A percentile compares a stretch with the other conserved stretches of the same genome.
Evolutionary conservation across 2,797 vertebrate species (phyloP).

Genomic region (Bucorvus abyssinicus): DNA sequence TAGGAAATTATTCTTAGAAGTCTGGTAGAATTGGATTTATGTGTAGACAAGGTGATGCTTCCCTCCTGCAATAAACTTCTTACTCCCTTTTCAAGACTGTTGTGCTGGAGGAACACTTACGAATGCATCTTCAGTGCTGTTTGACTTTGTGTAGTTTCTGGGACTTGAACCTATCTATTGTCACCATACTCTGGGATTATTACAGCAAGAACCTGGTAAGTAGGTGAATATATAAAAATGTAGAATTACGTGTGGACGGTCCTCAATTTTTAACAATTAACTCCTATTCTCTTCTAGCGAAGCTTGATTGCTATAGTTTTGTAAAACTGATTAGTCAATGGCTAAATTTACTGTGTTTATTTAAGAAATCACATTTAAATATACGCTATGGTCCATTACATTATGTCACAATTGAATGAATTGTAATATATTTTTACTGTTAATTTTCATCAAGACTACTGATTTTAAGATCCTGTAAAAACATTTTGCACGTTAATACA

Average conservation of each 20-base stretch:
- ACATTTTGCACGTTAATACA: neutral
- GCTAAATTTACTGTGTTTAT: neutral
- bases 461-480: neutral
- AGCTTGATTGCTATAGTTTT: neutral
- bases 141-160: constrained; percentile 87
- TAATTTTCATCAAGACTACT: neutral
- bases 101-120: constrained; percentile 87
- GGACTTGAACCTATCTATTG: constrained; percentile 82
- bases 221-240: neutral
- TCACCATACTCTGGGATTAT: constrained; percentile 92
- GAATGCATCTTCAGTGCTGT: constrained; percentile 93
- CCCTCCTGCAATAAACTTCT: neutral
- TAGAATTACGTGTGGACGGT: neutral
- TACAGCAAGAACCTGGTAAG: constrained; percentile 94
- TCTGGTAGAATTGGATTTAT: neutral
- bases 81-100: constrained; percentile 70
- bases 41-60: neutral
- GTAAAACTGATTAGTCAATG: neutral
- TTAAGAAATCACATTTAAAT: neutral
- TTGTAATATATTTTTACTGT: neutral
- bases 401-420: neutral
- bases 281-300: neutral
- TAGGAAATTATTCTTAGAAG: neutral
- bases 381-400: neutral
- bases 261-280: neutral